Evolutionary conservation across 2,113 vertebrate species (phyloP).

Genomic region (Osmerus eperlanus): DNA sequence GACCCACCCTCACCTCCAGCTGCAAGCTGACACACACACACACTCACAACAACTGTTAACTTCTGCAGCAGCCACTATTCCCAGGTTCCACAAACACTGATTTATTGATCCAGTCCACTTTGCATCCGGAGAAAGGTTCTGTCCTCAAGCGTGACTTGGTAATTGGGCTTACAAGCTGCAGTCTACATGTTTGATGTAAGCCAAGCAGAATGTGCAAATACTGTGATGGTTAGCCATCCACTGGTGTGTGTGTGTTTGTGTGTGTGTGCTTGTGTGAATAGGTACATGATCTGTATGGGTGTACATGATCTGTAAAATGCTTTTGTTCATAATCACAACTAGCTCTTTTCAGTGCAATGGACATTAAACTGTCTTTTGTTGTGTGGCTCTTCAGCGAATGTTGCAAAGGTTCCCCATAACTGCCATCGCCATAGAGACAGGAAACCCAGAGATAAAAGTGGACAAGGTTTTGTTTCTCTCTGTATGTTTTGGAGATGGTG

Average conservation of each 20-base stretch:
- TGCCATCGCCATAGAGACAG: constrained; percentile 34
- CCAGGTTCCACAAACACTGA: no score
- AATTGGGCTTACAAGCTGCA: no score
- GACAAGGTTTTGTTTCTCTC: constrained; percentile 14
- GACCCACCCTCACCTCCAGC: no score
- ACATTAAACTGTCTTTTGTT: constrained; percentile 36
- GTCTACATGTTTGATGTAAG: no score
- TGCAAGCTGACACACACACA: no score
- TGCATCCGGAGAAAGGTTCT: no score
- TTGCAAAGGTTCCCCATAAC: constrained; percentile 27
- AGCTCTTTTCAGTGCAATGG: constrained; percentile 19
- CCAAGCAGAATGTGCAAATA: no score
- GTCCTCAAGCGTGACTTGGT: no score
- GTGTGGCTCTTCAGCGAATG: constrained; percentile 31
- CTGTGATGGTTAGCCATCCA: no score
- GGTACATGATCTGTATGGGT: constrained; percentile 25
- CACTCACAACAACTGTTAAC: no score
- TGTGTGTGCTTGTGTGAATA: constrained; percentile 20
- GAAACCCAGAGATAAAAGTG: constrained; percentile 15
- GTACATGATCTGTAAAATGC: constrained; percentile 22
- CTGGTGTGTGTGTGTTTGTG: constrained; percentile 16
- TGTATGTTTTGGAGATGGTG: constrained; percentile 28
- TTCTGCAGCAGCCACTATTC: no score
- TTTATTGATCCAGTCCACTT: no score
- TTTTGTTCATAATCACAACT: constrained; percentile 24